A percentile compares a stretch with the other conserved stretches of the same genome.
Conservation (phyloP, 2,797 vertebrate genomes). For the Sebastiscus albofasciatus region DNA sequence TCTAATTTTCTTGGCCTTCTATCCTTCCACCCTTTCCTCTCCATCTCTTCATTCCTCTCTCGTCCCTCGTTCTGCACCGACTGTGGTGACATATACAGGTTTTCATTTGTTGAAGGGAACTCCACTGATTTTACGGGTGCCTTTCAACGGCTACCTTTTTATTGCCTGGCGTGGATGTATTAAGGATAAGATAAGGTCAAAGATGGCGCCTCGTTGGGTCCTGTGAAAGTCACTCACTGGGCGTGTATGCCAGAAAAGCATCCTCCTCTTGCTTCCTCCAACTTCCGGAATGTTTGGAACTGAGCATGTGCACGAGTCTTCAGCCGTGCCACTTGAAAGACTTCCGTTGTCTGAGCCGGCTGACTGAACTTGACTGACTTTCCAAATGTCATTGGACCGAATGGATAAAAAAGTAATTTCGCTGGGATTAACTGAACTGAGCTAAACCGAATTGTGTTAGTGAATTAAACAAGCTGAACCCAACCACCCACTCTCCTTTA, state of each 20-base stretch:
- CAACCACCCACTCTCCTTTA: neutral
- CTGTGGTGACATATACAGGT: neutral
- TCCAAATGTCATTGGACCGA: neutral
- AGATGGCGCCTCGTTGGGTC: neutral
- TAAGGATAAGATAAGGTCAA: neutral
- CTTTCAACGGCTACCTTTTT: neutral
- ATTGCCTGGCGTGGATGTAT: neutral
- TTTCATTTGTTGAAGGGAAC: neutral
- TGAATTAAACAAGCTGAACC: neutral
- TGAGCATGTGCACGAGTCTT: neutral
- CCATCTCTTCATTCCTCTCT: constrained; percentile 27
- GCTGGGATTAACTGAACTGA: neutral
- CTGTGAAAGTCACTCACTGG: neutral
- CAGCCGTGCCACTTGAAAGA: neutral
- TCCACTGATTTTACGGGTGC: neutral
- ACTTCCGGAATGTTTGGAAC: neutral
- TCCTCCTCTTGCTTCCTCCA: neutral
- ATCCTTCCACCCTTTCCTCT: neutral
- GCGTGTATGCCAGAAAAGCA: neutral
- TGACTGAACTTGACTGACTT: no score
- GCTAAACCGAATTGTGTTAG: neutral
- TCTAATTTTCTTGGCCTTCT: neutral
- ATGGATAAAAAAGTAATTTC: neutral
- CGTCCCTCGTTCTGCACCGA: neutral
- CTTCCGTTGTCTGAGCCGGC: no score